phyloP scores from a whole-genome alignment of 2,113 vertebrate genomes.

The Rostratula benghalensis region DNA sequence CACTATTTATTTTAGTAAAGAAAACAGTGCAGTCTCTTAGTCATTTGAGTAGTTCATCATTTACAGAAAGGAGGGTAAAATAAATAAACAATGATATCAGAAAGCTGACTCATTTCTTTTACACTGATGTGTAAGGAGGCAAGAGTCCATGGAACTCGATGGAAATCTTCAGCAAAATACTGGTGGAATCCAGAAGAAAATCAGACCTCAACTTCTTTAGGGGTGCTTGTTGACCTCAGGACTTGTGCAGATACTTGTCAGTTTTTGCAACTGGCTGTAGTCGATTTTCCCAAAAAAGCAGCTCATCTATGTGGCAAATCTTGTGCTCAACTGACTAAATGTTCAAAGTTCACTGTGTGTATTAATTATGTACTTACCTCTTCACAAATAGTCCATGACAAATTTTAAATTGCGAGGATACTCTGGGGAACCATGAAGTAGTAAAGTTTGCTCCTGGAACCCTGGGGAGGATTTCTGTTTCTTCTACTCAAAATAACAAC shows the following conservation, averaged over 20 bases:
- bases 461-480: neutral
- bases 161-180: neutral
- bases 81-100: neutral
- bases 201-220: neutral
- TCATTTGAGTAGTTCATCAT: neutral
- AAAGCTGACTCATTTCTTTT: neutral
- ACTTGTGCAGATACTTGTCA: fast-evolving
- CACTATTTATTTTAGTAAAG: neutral
- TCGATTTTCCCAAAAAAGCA: neutral
- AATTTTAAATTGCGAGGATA: neutral
- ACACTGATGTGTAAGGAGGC: neutral
- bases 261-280: neutral
- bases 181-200: neutral
- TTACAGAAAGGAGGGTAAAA: neutral
- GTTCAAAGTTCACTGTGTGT: neutral
- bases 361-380: neutral
- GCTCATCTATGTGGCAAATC: neutral
- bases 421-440: neutral
- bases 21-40: neutral
- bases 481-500: neutral
- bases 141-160: neutral
- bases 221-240: neutral
- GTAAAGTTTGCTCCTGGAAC: neutral
- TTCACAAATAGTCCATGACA: neutral
- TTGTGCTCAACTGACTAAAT: neutral